phyloP scores from a whole-genome alignment of 1,140 invertebrate genomes.

The Drosophila tristis region DNA sequence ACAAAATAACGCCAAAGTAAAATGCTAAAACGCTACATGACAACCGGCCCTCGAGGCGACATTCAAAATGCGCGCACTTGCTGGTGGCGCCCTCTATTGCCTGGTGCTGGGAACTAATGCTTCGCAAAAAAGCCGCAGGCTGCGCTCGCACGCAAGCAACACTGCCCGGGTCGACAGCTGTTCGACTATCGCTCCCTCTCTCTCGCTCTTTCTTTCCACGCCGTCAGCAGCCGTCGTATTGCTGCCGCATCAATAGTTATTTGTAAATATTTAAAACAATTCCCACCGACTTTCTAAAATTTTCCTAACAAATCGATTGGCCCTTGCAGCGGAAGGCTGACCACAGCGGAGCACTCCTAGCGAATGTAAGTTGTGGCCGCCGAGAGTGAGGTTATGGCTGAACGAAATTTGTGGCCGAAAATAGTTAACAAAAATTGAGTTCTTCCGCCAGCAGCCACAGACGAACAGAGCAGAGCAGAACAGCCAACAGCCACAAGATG shows the following conservation, averaged over 20 bases:
- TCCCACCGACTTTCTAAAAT: neutral
- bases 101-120: neutral
- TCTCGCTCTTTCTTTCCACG: slow-evolving; percentile 54
- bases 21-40: no score
- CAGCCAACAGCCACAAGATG: slow-evolving; percentile 86
- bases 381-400: slow-evolving; percentile 39
- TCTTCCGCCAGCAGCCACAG: slow-evolving; percentile 1
- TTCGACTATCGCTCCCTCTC: neutral
- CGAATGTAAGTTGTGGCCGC: slow-evolving; percentile 16
- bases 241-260: slow-evolving; percentile 13
- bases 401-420: slow-evolving; percentile 23
- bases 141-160: slow-evolving; percentile 15
- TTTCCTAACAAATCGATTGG: neutral
- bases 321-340: slow-evolving; percentile 14
- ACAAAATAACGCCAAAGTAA: neutral
- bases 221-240: slow-evolving; percentile 22
- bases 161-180: slow-evolving; percentile 18
- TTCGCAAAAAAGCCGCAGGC: slow-evolving; percentile 4
- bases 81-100: slow-evolving; percentile 28
- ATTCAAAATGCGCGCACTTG: slow-evolving; percentile 28
- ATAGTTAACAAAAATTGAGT: slow-evolving; percentile 20
- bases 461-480: neutral
- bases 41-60: neutral
- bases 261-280: slow-evolving; percentile 44
- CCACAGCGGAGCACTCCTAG: slow-evolving; percentile 8